Base-by-base conservation (phyloP, 2,113 vertebrate genomes). In the Saiga tatarica region DNA sequence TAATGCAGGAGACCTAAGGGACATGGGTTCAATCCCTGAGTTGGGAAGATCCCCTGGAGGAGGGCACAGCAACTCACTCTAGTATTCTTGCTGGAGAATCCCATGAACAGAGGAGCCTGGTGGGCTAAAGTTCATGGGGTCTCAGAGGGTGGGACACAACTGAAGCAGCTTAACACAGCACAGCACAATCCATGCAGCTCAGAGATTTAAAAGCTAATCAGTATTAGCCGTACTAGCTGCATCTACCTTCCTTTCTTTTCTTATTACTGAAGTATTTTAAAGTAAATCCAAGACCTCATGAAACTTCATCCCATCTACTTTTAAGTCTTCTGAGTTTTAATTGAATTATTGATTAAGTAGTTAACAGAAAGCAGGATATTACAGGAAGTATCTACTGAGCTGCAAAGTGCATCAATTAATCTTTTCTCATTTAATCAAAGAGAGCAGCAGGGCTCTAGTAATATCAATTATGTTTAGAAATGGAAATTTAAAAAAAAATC, bases 391-490 rank as follows among this genome's bases (percentile, higher is more conserved):
- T 36, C 78, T 60, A 89, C 67, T 78, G 91, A 97, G 95, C 87
- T 87, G 87, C 55, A 55, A 95, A 95, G 87, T 33, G 2, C 9
- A 67, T 74, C 59, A 93, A 98, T 97, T 98, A 97, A 97, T 95
- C 67, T 95, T 96, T 96, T 93, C 95, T 95, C 90, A 82, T 98
- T 94, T 96, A 98, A 98, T 98, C 86, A 98, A 64, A 97, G 94
- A 78, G 15, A 97, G 53, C 97, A 92, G 96, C 97, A 81, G 96
- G 95, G 26, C 83, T 94, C 59, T 55, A 83, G 89, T 92, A 14
- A 74, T 89, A 87, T 76, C 94, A 96, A 92, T 97, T 98, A 98
- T 92, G 81, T 84, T 95, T 95, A 91, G 91, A 97, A 97, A 76
- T 93, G 59, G 92, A 92, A 95, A 71, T 57, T 97, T 57, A 47